Conservation (phyloP, 2,797 vertebrate species). For the Vespertilio murinus region DNA sequence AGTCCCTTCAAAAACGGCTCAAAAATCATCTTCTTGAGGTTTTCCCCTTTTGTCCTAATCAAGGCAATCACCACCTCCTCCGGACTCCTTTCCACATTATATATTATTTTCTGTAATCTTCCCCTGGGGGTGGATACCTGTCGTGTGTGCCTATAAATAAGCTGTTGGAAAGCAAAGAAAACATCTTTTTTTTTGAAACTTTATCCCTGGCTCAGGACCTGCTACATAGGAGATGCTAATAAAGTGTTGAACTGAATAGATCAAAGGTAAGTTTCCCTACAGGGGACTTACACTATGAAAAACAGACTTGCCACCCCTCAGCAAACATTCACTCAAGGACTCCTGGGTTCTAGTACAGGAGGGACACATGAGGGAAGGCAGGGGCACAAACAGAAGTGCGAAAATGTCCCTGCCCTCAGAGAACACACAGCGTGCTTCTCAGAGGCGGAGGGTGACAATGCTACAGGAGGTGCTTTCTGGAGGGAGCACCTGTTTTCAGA, state of each 20-base stretch:
- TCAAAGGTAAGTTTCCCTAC: not conserved
- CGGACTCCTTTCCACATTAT: not conserved
- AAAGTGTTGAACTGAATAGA: not conserved
- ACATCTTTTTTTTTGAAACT: not conserved
- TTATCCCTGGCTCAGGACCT: not conserved
- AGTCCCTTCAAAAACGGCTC: not conserved
- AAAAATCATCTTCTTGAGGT: not conserved
- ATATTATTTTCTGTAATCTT: too few relatives aligned
- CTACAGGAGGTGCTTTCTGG: not conserved
- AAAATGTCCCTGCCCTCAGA: not conserved
- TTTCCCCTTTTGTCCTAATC: not conserved
- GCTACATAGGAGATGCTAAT: not conserved
- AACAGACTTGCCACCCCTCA: not conserved
- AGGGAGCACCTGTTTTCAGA: not conserved
- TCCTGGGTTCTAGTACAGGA: too few relatives aligned
- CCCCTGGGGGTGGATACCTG: not conserved
- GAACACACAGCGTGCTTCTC: not conserved
- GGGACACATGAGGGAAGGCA: not conserved
- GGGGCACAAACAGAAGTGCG: fast-evolving
- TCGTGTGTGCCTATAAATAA: not conserved
- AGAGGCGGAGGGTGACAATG: not conserved
- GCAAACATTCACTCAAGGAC: not conserved
- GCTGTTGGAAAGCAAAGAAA: not conserved
- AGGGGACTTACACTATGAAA: not conserved
- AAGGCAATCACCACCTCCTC: not conserved